phyloP scores from a whole-genome alignment of 2,797 vertebrate genomes.

The Smutsia temminckii region DNA sequence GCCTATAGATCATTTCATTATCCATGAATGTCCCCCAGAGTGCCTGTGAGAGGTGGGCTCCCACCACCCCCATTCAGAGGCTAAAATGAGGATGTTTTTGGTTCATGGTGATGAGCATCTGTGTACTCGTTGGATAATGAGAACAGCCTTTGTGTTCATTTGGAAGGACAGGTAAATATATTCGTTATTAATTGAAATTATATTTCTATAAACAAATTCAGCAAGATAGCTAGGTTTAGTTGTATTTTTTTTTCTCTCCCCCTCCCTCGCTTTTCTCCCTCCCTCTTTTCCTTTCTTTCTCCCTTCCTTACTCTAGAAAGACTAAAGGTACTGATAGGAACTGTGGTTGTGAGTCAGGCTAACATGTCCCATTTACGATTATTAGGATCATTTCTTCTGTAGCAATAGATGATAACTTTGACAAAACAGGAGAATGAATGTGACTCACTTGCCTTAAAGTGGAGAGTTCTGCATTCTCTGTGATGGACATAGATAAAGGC shows the following conservation, averaged over 20 bases:
- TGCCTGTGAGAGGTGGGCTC: not conserved
- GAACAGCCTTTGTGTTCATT: not conserved
- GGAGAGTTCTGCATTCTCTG: not conserved
- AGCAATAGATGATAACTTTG: not conserved
- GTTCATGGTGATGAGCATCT: not conserved
- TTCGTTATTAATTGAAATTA: conserved; percentile 4
- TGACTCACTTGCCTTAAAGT: not conserved
- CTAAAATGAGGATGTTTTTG: not conserved
- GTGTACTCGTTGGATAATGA: not conserved
- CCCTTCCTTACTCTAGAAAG: not conserved
- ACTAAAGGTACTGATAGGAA: not conserved
- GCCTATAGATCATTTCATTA: not conserved
- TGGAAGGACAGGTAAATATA: conserved; percentile 28
- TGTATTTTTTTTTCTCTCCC: not conserved
- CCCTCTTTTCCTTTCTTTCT: no score
- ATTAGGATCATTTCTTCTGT: not conserved
- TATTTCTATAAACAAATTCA: not conserved
- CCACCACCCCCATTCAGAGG: not conserved
- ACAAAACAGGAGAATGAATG: not conserved
- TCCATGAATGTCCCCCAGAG: not conserved
- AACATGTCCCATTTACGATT: not conserved
- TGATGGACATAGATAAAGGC: not conserved
- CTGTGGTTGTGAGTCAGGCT: not conserved
- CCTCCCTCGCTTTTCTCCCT: no score
- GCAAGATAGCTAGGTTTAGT: not conserved